Base-by-base conservation (phyloP, 2,113 vertebrate species). In the Sebastes schlegelii region DNA sequence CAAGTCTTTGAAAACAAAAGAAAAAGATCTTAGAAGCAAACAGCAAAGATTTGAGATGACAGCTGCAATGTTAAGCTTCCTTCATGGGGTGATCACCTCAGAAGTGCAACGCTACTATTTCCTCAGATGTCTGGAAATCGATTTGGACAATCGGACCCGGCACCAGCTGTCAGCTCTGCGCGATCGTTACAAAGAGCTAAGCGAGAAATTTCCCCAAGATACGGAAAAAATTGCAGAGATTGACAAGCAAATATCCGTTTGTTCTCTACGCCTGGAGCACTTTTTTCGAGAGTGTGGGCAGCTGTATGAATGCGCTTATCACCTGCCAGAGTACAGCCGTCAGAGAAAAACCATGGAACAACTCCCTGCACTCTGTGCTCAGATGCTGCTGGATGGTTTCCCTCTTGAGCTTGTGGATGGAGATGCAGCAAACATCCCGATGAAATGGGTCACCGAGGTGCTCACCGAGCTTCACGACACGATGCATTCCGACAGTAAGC, bases 231-330 rank as follows among this genome's bases (percentile, higher is more conserved):
- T 94, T 14, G 66, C 77, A 17, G 17, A 60, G 4, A 79, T 95
- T 63, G 94, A 95, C 7, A 80, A 1, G 62, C 55, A 94, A 54
- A 87, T 95, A n/a, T 90, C 93, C 48, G 90, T 83, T 14, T 91
- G 93, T 75, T 94, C 95, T 66, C 84, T 97, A 66, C 94, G 96
- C 1, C 90, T 87, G 34, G 95, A 96, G 61, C 95, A 96, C 84
- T 96, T 96, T 66, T 86, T 97, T 51, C 88, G 94, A 62, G 96
- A 97, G 86, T 93, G 96, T 89, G 95, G 95, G 2, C 96, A 96
- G 74, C 87, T 96, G 17, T 97, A 96, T 1, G 96, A 96, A 87
- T 93, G 95, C 0, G 94, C 81, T 4, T 11, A 84, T 14, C 86
- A 26, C 0, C 84, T 94, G 60, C 77, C 89, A 70, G 11, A 88